These are phyloP conservation scores for Leptura quadrifasciata DNA, from an alignment of 2,888 invertebrate genomes.

Conservation along the genomic window DNA sequence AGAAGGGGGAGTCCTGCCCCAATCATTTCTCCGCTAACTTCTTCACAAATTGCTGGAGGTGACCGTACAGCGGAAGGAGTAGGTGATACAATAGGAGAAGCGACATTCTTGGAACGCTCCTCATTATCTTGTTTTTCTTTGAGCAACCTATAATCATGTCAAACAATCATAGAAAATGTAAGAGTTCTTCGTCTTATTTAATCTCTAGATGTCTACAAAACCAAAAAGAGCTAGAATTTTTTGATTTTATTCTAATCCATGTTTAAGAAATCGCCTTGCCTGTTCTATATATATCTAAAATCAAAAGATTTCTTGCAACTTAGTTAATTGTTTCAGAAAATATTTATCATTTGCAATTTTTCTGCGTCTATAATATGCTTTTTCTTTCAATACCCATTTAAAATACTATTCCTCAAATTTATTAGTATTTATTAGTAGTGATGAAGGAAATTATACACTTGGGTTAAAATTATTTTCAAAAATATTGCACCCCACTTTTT, in stretches of 20 bases:
- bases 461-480: too few relatives aligned
- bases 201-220: background rate
- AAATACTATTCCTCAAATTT: too few relatives aligned
- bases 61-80: constrained; percentile 75
- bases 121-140: constrained; percentile 88
- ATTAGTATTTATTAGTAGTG: too few relatives aligned
- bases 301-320: too few relatives aligned
- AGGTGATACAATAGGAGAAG: constrained; percentile 77
- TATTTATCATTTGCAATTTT: too few relatives aligned
- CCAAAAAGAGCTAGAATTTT: background rate
- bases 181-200: background rate
- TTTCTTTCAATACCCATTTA: too few relatives aligned
- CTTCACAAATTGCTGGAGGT: constrained; percentile 75
- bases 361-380: too few relatives aligned
- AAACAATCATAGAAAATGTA: background rate
- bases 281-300: too few relatives aligned
- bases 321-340: too few relatives aligned
- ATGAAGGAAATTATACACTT: too few relatives aligned
- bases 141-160: constrained; percentile 76
- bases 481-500: too few relatives aligned
- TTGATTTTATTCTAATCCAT: background rate
- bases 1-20: constrained; percentile 84
- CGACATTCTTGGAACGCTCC: constrained; percentile 75
- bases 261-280: too few relatives aligned
- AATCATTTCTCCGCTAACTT: constrained; percentile 76